Evolutionary conservation across 2,888 invertebrate genomes (phyloP).

Genomic region (Empis livida): DNA sequence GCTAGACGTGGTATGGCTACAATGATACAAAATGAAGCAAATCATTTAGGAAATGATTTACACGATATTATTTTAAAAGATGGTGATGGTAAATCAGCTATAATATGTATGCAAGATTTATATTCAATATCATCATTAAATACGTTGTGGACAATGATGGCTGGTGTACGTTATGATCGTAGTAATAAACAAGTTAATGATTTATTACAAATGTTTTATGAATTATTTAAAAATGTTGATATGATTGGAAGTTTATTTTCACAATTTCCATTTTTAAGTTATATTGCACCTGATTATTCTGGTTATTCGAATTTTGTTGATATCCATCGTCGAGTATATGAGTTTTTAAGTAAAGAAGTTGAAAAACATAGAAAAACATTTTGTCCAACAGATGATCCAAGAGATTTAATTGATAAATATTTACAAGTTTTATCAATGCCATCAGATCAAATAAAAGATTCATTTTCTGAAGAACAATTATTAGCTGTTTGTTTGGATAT

Average conservation of each 20-base stretch:
- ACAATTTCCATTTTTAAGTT: constrained; percentile 60
- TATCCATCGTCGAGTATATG: constrained; percentile 58
- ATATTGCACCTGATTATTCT: constrained; percentile 59
- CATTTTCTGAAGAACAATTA: constrained; percentile 59
- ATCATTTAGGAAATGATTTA: constrained; percentile 45
- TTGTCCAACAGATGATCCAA: constrained; percentile 43
- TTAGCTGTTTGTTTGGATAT: constrained; percentile 71
- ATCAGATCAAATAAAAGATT: constrained; percentile 38
- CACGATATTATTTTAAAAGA: constrained; percentile 25
- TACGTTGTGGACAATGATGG: constrained; percentile 73
- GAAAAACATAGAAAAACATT: constrained; percentile 54
- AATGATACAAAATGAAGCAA: constrained; percentile 57
- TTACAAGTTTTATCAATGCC: constrained; percentile 51
- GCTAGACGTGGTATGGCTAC: constrained; percentile 63
- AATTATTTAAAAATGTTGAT: constrained; percentile 59
- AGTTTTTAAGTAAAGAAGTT: constrained; percentile 57
- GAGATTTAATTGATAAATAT: constrained; percentile 75
- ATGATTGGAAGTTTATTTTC: constrained; percentile 73
- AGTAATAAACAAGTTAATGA: constrained; percentile 55
- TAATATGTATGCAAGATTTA: constrained; percentile 56
- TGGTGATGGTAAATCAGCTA: constrained; percentile 35
- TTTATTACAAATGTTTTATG: constrained; percentile 54
- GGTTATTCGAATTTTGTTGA: constrained; percentile 62
- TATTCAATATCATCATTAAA: constrained; percentile 68
- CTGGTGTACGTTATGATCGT: constrained; percentile 57